Evolutionary conservation across 2,113 vertebrate species (phyloP).

Genomic region (Setophaga coronata): DNA sequence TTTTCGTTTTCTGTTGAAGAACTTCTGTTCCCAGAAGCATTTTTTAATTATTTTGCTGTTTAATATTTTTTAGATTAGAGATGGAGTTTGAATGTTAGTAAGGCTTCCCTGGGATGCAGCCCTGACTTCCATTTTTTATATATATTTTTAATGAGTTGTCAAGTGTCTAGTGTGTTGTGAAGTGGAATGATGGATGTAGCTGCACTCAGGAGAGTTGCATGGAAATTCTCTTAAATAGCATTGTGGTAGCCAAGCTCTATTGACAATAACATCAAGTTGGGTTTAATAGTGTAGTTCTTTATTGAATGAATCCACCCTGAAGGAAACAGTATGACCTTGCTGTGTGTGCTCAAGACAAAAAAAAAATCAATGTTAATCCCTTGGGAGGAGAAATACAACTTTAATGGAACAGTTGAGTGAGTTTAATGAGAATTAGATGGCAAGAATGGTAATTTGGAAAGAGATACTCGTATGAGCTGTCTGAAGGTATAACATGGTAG

Average conservation of each 20-base stretch:
- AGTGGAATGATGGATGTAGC: background rate
- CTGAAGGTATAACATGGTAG: background rate
- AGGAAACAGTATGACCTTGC: conserved; percentile 46
- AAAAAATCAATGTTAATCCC: conserved; percentile 29
- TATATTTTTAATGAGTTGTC: conserved; percentile 33
- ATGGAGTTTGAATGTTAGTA: background rate
- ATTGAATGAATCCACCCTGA: conserved; percentile 45
- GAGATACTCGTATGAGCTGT: background rate
- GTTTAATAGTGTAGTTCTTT: conserved; percentile 23
- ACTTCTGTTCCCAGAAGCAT: background rate
- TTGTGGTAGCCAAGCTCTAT: background rate
- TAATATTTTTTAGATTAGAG: background rate
- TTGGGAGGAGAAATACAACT: conserved; percentile 20
- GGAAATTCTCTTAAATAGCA: background rate
- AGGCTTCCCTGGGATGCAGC: background rate
- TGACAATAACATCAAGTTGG: background rate
- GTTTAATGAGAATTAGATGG: conserved; percentile 49
- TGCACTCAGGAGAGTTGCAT: background rate
- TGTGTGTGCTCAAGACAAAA: background rate
- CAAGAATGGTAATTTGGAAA: conserved; percentile 42
- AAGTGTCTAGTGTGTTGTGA: background rate
- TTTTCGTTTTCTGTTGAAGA: background rate
- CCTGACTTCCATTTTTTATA: background rate
- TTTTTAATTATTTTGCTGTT: background rate
- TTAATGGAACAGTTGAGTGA: conserved; percentile 22